A percentile compares a stretch with the other conserved stretches of the same genome.
Evolutionary conservation across 2,113 vertebrate species (phyloP).

Genomic region (Etheostoma cragini): DNA sequence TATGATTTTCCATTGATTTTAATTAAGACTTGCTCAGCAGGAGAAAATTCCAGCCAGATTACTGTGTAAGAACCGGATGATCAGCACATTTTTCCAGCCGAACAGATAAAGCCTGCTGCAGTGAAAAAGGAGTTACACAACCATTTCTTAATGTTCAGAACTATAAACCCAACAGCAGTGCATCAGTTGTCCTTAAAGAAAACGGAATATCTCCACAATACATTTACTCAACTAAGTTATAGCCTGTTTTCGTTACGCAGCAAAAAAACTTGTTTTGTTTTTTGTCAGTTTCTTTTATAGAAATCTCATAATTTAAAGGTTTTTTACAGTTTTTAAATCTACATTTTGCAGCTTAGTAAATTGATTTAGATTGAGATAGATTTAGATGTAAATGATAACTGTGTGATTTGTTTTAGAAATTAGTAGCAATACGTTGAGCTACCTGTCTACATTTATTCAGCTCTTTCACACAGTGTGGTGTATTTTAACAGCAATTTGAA

Average conservation of each 20-base stretch:
- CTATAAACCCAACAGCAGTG: conserved; percentile 30
- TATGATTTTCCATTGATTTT: conserved; percentile 89
- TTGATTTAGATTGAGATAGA: not conserved
- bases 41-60: conserved; percentile 88
- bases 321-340: not conserved
- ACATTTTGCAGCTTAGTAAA: not conserved
- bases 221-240: not conserved
- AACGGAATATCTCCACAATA: conserved; percentile 3
- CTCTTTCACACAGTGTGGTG: not conserved
- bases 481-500: not conserved
- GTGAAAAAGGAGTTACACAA: conserved; percentile 78
- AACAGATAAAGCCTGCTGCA: conserved; percentile 82
- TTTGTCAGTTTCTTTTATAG: conserved; percentile 1
- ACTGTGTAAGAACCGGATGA: conserved; percentile 82
- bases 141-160: conserved; percentile 51
- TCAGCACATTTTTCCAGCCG: conserved; percentile 86
- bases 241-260: not conserved
- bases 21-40: conserved; percentile 88
- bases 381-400: not conserved
- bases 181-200: conserved; percentile 37
- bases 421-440: not conserved
- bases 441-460: not conserved
- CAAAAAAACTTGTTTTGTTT: not conserved
- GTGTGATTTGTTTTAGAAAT: not conserved
- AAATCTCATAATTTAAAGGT: not conserved